Conservation (phyloP, 1,140 invertebrate genomes). For the Manduca sexta region DNA sequence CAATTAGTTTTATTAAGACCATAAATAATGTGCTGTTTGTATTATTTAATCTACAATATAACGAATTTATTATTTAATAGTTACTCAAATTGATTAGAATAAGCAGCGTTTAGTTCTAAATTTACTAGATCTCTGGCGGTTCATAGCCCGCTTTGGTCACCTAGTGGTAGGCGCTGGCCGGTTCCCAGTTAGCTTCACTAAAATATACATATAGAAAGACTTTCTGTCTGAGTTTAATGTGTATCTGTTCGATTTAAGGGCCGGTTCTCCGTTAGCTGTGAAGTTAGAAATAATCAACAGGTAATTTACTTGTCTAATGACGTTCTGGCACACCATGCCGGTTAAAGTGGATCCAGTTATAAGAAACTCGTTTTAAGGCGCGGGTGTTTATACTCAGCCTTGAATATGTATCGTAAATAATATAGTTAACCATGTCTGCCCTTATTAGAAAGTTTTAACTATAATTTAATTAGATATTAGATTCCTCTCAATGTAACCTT, state of each 20-base stretch:
- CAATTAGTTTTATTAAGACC: too few relatives aligned
- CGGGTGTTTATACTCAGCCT: too few relatives aligned
- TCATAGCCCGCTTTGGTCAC: constrained; percentile 20
- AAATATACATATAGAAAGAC: constrained; percentile 22
- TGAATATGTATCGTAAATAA: too few relatives aligned
- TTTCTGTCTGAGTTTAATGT: constrained; percentile 19
- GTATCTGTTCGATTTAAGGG: constrained; percentile 13
- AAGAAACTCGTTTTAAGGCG: too few relatives aligned
- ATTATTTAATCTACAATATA: too few relatives aligned
- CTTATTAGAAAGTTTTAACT: not conserved
- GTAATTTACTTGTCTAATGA: constrained; percentile 6
- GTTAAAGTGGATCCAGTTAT: not conserved
- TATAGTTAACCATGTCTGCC: too few relatives aligned
- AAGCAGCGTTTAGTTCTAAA: not conserved
- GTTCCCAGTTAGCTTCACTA: constrained; percentile 21
- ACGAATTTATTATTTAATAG: too few relatives aligned
- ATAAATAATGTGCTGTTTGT: too few relatives aligned
- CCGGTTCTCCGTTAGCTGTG: constrained; percentile 13
- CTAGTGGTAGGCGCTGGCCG: constrained; percentile 23
- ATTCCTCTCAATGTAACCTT: too few relatives aligned
- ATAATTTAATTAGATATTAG: too few relatives aligned
- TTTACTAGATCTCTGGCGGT: constrained; percentile 22
- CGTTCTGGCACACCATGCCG: not conserved
- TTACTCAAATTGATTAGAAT: too few relatives aligned
- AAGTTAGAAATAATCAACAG: constrained; percentile 8